phyloP scores from a whole-genome alignment of 2,888 invertebrate genomes.

The Xanthorhoe spadicearia region DNA sequence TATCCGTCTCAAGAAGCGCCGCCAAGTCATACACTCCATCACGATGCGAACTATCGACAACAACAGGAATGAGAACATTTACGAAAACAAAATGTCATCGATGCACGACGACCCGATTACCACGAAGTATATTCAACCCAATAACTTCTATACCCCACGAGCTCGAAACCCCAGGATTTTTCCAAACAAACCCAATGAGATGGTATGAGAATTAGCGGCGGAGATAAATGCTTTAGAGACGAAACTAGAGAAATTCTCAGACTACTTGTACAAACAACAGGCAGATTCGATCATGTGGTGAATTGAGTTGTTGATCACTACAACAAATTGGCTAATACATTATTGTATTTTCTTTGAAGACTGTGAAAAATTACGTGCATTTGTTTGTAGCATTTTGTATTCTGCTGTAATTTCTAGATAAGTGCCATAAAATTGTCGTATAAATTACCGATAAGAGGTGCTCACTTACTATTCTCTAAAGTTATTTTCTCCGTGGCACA shows the following conservation, averaged over 20 bases:
- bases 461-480: constrained; percentile 57
- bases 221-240: constrained; percentile 83
- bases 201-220: constrained; percentile 84
- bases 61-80: constrained; percentile 73
- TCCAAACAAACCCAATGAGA: constrained; percentile 77
- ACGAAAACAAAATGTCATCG: constrained; percentile 62
- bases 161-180: constrained; percentile 78
- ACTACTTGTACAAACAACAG: constrained; percentile 81
- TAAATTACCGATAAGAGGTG: background rate
- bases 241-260: constrained; percentile 80
- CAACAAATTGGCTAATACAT: too few relatives aligned
- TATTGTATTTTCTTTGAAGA: background rate
- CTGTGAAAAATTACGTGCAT: background rate
- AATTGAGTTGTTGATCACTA: constrained; percentile 25
- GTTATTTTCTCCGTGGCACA: constrained; percentile 63
- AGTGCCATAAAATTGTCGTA: constrained; percentile 35
- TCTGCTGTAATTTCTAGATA: constrained; percentile 10
- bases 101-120: constrained; percentile 73
- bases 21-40: constrained; percentile 74
- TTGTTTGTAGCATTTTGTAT: background rate
- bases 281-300: constrained; percentile 87
- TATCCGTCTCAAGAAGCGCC: constrained; percentile 84
- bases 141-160: constrained; percentile 75
- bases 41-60: constrained; percentile 70
- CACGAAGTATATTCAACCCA: constrained; percentile 78